phyloP scores from a whole-genome alignment of 2,113 vertebrate genomes.

The Apeltes quadracus region DNA sequence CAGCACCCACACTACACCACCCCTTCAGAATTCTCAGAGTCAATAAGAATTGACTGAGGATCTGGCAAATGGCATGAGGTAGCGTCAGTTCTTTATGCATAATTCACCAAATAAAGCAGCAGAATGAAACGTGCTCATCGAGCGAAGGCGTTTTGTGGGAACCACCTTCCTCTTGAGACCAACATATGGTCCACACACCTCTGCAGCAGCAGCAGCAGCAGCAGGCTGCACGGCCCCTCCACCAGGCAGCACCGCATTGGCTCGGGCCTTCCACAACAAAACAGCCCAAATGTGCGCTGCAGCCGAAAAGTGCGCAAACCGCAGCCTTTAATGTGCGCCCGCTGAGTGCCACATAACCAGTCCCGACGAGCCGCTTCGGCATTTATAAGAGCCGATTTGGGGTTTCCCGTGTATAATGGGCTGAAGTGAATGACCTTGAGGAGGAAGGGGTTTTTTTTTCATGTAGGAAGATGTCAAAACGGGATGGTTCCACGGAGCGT shows the following conservation, averaged over 20 bases:
- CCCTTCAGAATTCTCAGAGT: conserved; percentile 14
- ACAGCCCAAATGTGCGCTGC: not conserved
- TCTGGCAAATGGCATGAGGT: conserved; percentile 45
- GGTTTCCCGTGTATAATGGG: conserved; percentile 34
- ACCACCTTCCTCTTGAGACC: conserved; percentile 22
- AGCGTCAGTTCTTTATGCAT: conserved; percentile 37
- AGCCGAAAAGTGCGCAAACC: conserved; percentile 53
- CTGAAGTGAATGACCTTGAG: conserved; percentile 82
- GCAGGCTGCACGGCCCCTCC: conserved; percentile 55
- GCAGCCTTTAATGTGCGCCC: conserved; percentile 20
- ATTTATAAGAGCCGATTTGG: conserved; percentile 34
- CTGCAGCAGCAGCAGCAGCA: conserved; percentile 56
- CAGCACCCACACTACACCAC: conserved; percentile 18
- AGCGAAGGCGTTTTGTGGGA: conserved; percentile 3
- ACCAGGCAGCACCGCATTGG: conserved; percentile 64
- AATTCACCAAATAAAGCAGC: conserved; percentile 37
- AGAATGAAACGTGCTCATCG: conserved; percentile 13
- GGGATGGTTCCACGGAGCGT: conserved; percentile 24
- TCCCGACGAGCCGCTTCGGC: not conserved
- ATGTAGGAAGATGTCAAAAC: conserved; percentile 52
- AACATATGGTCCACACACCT: conserved; percentile 51
- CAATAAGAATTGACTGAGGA: conserved; percentile 59
- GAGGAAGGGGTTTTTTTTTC: conserved; percentile 44
- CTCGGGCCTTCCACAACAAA: conserved; percentile 64
- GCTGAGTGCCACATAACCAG: not conserved